These are phyloP conservation scores for Pocillopora verrucosa DNA, from an alignment of 64 coral and sea anemone species.

Conservation along the genomic window DNA sequence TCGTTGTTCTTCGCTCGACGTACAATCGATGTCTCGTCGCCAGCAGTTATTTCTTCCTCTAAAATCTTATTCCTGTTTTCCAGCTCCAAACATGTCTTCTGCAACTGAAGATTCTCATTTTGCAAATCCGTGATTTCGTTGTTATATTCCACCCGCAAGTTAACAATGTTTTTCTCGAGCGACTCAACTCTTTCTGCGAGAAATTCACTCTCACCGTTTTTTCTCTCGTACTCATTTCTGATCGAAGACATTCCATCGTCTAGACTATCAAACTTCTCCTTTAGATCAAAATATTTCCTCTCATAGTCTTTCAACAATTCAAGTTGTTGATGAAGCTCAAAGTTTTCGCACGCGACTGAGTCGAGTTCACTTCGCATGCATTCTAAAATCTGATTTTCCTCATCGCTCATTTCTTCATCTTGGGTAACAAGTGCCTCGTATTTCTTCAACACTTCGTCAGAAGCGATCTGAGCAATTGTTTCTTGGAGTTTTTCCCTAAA, in stretches of 20 bases:
- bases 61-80: slow-evolving; percentile 76
- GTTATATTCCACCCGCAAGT: slow-evolving; percentile 76
- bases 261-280: slow-evolving; percentile 59
- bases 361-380: slow-evolving; percentile 74
- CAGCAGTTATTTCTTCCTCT: slow-evolving; percentile 21
- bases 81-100: slow-evolving; percentile 74
- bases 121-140: slow-evolving; percentile 73
- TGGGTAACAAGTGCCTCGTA: slow-evolving; percentile 66
- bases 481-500: slow-evolving; percentile 88
- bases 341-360: slow-evolving; percentile 70
- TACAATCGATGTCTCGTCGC: not conserved
- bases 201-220: slow-evolving; percentile 88
- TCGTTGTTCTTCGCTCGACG: not conserved
- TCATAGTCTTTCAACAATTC: slow-evolving; percentile 53
- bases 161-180: slow-evolving; percentile 76
- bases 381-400: slow-evolving; percentile 59
- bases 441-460: slow-evolving; percentile 79
- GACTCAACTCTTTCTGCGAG: slow-evolving; percentile 67
- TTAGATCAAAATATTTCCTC: slow-evolving; percentile 64
- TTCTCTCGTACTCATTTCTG: slow-evolving; percentile 82
- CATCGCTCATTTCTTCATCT: slow-evolving; percentile 52
- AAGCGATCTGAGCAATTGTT: slow-evolving; percentile 79
- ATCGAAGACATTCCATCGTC: slow-evolving; percentile 75
- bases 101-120: slow-evolving; percentile 81
- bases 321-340: slow-evolving; percentile 62